These are phyloP conservation scores for Clarias pachynema DNA, from an alignment of 2,797 vertebrate genomes.

Conservation along the genomic window DNA sequence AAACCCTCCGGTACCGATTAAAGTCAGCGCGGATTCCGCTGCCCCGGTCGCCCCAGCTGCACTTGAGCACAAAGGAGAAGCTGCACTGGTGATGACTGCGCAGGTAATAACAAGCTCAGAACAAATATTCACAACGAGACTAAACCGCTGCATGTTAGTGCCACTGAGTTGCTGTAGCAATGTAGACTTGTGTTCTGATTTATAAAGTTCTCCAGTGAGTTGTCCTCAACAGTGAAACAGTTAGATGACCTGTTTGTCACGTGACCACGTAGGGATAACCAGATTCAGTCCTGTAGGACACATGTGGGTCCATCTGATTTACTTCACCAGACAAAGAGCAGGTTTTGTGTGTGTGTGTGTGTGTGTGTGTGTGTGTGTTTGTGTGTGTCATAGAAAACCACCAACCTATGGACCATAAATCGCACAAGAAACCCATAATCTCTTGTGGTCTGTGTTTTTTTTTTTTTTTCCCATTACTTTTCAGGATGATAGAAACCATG, in stretches of 20 bases:
- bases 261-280: background rate
- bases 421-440: background rate
- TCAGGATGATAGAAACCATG: background rate
- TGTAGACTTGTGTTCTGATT: background rate
- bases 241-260: background rate
- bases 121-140: background rate
- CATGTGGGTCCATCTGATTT: background rate
- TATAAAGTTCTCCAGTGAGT: background rate
- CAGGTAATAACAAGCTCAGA: slow-evolving; percentile 77
- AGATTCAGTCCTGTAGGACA: background rate
- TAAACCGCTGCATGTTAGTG: background rate
- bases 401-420: background rate
- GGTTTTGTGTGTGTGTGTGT: background rate
- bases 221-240: background rate
- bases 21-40: slow-evolving; percentile 76
- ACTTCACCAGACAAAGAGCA: background rate
- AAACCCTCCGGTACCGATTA: slow-evolving; percentile 73
- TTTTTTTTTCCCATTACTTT: background rate
- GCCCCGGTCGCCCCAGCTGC: slow-evolving; percentile 38
- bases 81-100: slow-evolving; percentile 67
- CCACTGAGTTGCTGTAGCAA: background rate
- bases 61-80: slow-evolving; percentile 71
- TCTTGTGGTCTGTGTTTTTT: background rate
- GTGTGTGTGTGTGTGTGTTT: background rate
- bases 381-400: background rate